Base-by-base conservation (phyloP, 2,797 vertebrate species). In the Lophius americanus region DNA sequence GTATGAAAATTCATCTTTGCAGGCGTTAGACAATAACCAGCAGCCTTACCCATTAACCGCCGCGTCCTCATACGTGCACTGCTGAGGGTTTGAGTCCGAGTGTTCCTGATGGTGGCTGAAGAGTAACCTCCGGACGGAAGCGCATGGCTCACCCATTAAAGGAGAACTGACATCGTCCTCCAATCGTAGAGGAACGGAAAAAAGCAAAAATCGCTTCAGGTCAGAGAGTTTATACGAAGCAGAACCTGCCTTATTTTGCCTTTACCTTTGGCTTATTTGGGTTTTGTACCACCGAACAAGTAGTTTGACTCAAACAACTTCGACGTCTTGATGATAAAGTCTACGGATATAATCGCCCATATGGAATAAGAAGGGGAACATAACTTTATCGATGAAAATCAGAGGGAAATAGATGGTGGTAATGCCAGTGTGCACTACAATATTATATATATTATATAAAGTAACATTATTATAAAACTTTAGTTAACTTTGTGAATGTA, bases 71-170 rank as follows among this genome's bases (percentile, higher is more conserved):
- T 48, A 14, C n/a, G 7, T 69, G 12, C 38, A 11, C 7, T 13
- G 37, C 8, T 41, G 0, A 1, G 6, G 49, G 54, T 3, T 36
- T 53, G 39, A 53, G 32, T 38, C 51, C 66, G 42, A 55, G 47
- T 70, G 42, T 48, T 41, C 47, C 35, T 33, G 10, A 64, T 56
- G 46, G 73, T 51, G 61, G 73, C 70, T 89, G 74, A 87, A 83
- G 70, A 80, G 66, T 89, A 85, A 89, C 83, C 55, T 74, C 60
- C 70, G 7, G 66, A 57, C 39, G 75, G 53, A 58, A 55, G 51
- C 53, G 52, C 65, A 72, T 75, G 64, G 77, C 43, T 74, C 70
- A 88, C 12, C 64, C 70, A 85, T 88, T 85, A 84, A 77, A 78
- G 57, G 50, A 56, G 71, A 72, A 52, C 64, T 62, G 13, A 82